A percentile compares a stretch with the other conserved stretches of the same genome.
Evolutionary conservation across 2,113 vertebrate species (phyloP).

Genomic region (Sarotherodon lohbergeri): DNA sequence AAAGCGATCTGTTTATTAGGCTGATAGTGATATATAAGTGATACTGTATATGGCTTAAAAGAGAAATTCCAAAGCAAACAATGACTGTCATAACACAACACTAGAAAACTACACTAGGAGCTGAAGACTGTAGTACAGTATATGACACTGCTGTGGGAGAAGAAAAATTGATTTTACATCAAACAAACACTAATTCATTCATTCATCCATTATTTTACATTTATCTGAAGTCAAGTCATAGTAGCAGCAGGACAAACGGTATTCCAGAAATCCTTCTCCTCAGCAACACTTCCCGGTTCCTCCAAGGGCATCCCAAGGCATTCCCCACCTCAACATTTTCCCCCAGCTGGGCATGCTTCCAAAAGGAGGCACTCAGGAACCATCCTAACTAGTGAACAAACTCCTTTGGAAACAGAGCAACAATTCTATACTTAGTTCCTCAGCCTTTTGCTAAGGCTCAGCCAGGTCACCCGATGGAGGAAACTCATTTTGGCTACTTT

Average conservation of each 20-base stretch:
- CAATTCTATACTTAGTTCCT: neutral
- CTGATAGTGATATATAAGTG: neutral
- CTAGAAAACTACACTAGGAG: neutral
- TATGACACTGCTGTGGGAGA: neutral
- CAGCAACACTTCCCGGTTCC: neutral
- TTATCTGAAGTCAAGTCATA: neutral
- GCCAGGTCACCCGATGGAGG: neutral
- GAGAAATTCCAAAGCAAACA: neutral
- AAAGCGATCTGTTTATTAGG: neutral
- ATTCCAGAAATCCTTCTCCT: neutral
- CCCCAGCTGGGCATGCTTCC: neutral
- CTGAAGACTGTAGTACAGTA: neutral
- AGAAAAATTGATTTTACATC: neutral
- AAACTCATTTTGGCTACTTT: neutral
- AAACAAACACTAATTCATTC: neutral
- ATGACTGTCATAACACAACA: neutral
- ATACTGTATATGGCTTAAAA: neutral
- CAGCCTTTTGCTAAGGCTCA: neutral
- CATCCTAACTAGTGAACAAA: neutral
- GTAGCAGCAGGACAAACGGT: neutral
- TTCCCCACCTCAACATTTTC: neutral
- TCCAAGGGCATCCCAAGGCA: neutral
- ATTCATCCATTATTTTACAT: neutral
- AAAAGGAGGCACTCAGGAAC: neutral
- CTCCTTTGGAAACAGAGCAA: neutral